phyloP scores from a whole-genome alignment of 1,140 invertebrate genomes.

The Galleria mellonella region DNA sequence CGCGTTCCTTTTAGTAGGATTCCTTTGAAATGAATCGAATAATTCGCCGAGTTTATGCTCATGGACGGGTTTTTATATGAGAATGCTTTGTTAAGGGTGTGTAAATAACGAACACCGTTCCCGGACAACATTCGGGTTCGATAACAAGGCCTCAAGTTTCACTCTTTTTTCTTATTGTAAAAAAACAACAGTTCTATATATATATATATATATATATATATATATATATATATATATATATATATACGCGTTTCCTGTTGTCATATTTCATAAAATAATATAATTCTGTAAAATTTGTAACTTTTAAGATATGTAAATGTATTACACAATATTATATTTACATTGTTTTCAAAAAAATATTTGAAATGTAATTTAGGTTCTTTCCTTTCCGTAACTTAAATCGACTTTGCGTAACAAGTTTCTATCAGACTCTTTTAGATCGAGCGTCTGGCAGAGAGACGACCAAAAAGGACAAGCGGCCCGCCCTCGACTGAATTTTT shows the following conservation, averaged over 20 bases:
- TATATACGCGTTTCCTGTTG: no score
- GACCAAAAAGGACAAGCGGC: constrained; percentile 46
- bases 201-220: no score
- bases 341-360: constrained; percentile 1
- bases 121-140: constrained; percentile 11
- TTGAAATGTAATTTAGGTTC: constrained; percentile 19
- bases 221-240: no score
- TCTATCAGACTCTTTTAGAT: constrained; percentile 41
- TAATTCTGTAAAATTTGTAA: no score
- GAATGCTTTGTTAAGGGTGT: constrained; percentile 46
- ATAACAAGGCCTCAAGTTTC: constrained; percentile 2
- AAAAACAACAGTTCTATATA: no score
- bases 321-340: constrained; percentile 5
- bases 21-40: constrained; percentile 73
- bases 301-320: no score
- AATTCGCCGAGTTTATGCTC: constrained; percentile 67
- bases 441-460: constrained; percentile 26
- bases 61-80: constrained; percentile 48
- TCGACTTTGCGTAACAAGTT: constrained; percentile 59
- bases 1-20: constrained; percentile 65
- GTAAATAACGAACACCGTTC: constrained; percentile 42
- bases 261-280: no score
- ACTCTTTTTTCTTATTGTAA: not conserved
- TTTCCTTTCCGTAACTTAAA: constrained; percentile 54
- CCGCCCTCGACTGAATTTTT: constrained; percentile 48